Percentiles rank a stretch among this genome's conserved stretches.
phyloP scores from a whole-genome alignment of 1,140 invertebrate genomes.

The Zaprionus davidi region DNA sequence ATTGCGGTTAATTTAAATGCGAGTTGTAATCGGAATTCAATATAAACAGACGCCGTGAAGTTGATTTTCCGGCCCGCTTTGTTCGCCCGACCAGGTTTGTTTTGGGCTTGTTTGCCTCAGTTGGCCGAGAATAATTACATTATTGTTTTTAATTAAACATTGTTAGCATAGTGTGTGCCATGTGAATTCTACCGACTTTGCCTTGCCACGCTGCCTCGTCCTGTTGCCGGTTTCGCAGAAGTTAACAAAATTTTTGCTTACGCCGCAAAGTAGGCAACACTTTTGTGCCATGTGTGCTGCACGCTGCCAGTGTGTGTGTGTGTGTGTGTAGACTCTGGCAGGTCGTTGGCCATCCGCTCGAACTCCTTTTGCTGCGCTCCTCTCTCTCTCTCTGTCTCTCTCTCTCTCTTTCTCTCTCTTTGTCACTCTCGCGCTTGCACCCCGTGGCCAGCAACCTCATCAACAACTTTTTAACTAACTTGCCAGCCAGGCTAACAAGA shows the following conservation, averaged over 20 bases:
- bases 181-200: not conserved
- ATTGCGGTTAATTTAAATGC: not conserved
- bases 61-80: no score
- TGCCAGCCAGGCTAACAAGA: constrained; percentile 75
- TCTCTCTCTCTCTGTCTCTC: not conserved
- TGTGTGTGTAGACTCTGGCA: constrained; percentile 21
- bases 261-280: constrained; percentile 72
- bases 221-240: constrained; percentile 10
- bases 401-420: not conserved
- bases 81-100: not conserved
- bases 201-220: not conserved
- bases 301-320: constrained; percentile 11
- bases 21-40: not conserved
- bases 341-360: constrained; percentile 62
- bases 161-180: constrained; percentile 44
- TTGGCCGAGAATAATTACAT: constrained; percentile 36
- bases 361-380: not conserved
- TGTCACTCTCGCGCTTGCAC: not conserved
- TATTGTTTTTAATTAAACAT: constrained; percentile 55
- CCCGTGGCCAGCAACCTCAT: constrained; percentile 62
- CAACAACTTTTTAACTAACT: constrained; percentile 81
- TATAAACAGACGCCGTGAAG: not conserved
- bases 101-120: constrained; percentile 4
- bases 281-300: constrained; percentile 52
- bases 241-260: constrained; percentile 56